Conservation (phyloP, 2,113 vertebrate species). For the Crotalus horridus region DNA sequence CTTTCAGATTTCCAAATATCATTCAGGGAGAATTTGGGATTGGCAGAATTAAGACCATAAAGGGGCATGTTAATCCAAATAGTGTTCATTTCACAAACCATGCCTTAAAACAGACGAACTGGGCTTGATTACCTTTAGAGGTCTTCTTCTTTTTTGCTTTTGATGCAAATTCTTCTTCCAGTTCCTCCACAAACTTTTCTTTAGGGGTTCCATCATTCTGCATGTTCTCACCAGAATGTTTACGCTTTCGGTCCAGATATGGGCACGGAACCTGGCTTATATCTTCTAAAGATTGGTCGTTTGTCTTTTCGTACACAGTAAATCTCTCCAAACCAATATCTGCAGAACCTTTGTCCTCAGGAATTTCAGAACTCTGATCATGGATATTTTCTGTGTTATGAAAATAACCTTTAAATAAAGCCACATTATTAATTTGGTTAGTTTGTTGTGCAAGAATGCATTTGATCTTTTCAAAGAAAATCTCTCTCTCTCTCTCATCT, state of each 20-base stretch:
- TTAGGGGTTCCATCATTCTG: slow-evolving; percentile 69
- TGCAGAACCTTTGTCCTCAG: slow-evolving; percentile 65
- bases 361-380: slow-evolving; percentile 62
- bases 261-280: slow-evolving; percentile 64
- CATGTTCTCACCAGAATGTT: slow-evolving; percentile 67
- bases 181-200: slow-evolving; percentile 65
- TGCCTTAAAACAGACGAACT: slow-evolving; percentile 49
- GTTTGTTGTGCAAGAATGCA: slow-evolving; percentile 18
- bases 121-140: slow-evolving; percentile 72
- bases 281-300: slow-evolving; percentile 61
- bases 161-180: slow-evolving; percentile 68
- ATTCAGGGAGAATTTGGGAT: slow-evolving; percentile 64
- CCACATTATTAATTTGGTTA: slow-evolving; percentile 46
- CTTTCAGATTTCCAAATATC: slow-evolving; percentile 48
- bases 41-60: slow-evolving; percentile 63
- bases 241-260: slow-evolving; percentile 78
- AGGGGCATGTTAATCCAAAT: slow-evolving; percentile 62
- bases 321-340: slow-evolving; percentile 71
- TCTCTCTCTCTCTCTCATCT: background rate
- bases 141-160: slow-evolving; percentile 76
- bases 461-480: slow-evolving; percentile 23
- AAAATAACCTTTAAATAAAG: slow-evolving; percentile 62
- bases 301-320: slow-evolving; percentile 56
- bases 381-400: slow-evolving; percentile 60
- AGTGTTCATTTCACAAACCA: slow-evolving; percentile 61